phyloP scores from a whole-genome alignment of 2,888 invertebrate species.

The Chymomyza fuscimana region DNA sequence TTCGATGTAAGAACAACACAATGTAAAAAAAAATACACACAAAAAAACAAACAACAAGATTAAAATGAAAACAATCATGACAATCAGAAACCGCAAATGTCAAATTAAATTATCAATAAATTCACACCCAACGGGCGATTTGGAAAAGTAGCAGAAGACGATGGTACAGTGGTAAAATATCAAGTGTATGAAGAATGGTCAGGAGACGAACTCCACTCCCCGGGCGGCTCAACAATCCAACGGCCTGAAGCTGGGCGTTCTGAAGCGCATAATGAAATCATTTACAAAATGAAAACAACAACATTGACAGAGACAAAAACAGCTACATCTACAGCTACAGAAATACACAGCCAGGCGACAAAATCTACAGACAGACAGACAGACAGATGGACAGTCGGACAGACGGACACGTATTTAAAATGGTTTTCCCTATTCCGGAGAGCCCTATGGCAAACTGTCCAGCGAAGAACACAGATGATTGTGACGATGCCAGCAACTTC shows the following conservation, averaged over 20 bases:
- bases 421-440: slow-evolving; percentile 20
- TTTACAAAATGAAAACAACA: slow-evolving; percentile 69
- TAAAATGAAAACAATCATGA: slow-evolving; percentile 76
- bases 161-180: slow-evolving; percentile 24
- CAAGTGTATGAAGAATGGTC: slow-evolving; percentile 2
- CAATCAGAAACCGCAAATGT: slow-evolving; percentile 76
- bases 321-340: neutral
- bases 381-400: slow-evolving; percentile 13
- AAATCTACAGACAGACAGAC: slow-evolving; percentile 8
- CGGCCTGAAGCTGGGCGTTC: slow-evolving; percentile 49
- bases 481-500: neutral
- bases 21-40: slow-evolving; percentile 28
- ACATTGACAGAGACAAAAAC: slow-evolving; percentile 27
- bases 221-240: neutral
- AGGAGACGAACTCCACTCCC: slow-evolving; percentile 11
- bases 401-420: slow-evolving; percentile 36
- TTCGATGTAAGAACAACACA: slow-evolving; percentile 51
- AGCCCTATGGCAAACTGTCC: neutral
- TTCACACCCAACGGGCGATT: slow-evolving; percentile 50
- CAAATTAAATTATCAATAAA: slow-evolving; percentile 78
- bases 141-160: neutral
- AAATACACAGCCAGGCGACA: neutral
- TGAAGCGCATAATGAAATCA: slow-evolving; percentile 69
- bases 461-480: neutral
- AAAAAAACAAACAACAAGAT: slow-evolving; percentile 65